phyloP scores from a whole-genome alignment of 2,113 vertebrate species.

The Tetrao urogallus region DNA sequence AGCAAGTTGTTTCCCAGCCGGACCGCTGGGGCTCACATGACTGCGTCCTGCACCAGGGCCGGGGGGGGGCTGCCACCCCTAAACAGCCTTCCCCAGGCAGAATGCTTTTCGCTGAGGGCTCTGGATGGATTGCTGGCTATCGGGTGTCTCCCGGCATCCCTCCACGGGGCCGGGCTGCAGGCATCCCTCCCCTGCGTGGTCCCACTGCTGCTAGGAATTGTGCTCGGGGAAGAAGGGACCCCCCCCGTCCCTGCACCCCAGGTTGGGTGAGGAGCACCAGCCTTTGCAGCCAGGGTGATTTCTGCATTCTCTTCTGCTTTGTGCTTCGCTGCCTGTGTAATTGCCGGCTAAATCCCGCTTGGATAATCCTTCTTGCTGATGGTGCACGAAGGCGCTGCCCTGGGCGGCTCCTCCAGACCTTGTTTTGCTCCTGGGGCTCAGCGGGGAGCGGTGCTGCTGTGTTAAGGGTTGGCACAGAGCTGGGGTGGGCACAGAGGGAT shows the following conservation, averaged over 20 bases:
- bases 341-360: not conserved
- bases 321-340: not conserved
- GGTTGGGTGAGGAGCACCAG: not conserved
- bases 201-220: no score
- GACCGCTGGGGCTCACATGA: not conserved
- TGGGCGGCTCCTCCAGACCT: not conserved
- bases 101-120: no score
- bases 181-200: no score
- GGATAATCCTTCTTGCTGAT: conserved; percentile 1
- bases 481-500: no score
- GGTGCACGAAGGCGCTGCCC: not conserved
- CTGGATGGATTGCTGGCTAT: no score
- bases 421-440: not conserved
- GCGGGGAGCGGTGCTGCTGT: not conserved
- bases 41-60: not conserved
- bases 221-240: no score
- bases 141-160: not conserved
- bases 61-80: no score
- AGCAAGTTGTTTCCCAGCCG: not conserved
- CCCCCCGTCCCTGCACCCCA: accelerated
- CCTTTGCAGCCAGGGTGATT: not conserved
- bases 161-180: no score
- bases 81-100: no score
- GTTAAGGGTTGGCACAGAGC: no score
- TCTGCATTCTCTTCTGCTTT: conserved; percentile 25